A percentile compares a stretch with the other conserved stretches of the same genome.
These are phyloP conservation scores for Cephalopterus ornatus DNA, from an alignment of 2,113 vertebrate species.

Conservation along the genomic window DNA sequence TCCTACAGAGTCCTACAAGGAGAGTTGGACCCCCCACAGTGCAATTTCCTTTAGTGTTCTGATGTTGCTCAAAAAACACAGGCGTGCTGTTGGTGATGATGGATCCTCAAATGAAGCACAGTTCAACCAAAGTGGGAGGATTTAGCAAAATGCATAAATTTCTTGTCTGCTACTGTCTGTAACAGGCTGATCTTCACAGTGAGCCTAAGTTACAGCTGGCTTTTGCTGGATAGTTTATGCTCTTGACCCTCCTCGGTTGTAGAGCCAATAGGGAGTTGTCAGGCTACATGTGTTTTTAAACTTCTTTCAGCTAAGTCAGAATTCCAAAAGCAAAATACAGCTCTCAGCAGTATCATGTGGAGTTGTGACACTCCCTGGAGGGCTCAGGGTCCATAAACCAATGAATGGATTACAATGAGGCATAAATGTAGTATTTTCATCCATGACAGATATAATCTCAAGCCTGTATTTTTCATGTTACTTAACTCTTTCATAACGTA, in stretches of 20 bases:
- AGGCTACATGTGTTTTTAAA: conserved; percentile 67
- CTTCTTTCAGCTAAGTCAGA: conserved; percentile 64
- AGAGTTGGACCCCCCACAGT: background rate
- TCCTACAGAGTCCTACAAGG: background rate
- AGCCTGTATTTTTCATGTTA: conserved; percentile 51
- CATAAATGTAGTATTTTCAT: conserved; percentile 57
- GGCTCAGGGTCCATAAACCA: conserved; percentile 48
- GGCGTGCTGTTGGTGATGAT: background rate
- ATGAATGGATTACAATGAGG: conserved; percentile 54
- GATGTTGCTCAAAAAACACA: background rate
- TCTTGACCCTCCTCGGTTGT: conserved; percentile 61
- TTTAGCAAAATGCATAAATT: conserved; percentile 59
- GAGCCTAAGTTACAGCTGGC: conserved; percentile 64
- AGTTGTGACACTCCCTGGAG: conserved; percentile 50
- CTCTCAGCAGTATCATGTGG: conserved; percentile 53
- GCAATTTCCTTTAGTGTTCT: background rate
- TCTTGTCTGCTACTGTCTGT: conserved; percentile 47
- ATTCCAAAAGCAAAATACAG: conserved; percentile 57
- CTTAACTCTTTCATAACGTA: conserved; percentile 62
- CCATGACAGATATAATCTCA: conserved; percentile 55
- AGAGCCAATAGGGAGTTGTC: conserved; percentile 62
- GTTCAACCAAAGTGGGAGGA: conserved; percentile 20
- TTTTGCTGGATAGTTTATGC: conserved; percentile 56
- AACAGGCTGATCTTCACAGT: conserved; percentile 48
- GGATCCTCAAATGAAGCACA: conserved; percentile 24